These are phyloP conservation scores for Scartelaos histophorus DNA, from an alignment of 2,113 vertebrate genomes.

Conservation along the genomic window DNA sequence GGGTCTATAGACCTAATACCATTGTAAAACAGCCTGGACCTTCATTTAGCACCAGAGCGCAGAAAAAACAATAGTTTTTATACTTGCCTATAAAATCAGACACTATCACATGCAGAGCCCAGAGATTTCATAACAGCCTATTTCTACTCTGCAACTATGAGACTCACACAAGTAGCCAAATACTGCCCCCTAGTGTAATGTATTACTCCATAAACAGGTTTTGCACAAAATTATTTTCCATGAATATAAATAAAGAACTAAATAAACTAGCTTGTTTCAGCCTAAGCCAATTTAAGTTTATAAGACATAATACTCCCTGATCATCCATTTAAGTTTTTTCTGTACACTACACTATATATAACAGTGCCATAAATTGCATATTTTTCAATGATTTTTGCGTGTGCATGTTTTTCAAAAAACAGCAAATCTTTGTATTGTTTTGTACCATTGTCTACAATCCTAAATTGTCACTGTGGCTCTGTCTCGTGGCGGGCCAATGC, in stretches of 20 bases:
- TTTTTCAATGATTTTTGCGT: neutral
- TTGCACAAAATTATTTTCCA: neutral
- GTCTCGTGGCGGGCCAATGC: conserved; percentile 83
- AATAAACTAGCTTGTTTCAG: neutral
- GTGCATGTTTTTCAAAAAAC: neutral
- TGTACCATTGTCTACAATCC: conserved; percentile 5
- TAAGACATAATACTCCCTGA: neutral
- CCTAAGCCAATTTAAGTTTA: neutral
- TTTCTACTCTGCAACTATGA: neutral
- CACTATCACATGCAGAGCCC: conserved; percentile 17
- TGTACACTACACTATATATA: neutral
- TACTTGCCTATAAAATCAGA: conserved; percentile 26
- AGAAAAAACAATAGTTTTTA: conserved; percentile 27
- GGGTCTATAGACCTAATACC: neutral
- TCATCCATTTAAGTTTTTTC: neutral
- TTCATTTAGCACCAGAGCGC: conserved; percentile 7
- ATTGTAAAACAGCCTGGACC: neutral
- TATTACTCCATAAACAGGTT: neutral
- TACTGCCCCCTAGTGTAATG: conserved; percentile 65
- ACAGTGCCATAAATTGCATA: neutral
- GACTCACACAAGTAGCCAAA: conserved; percentile 33
- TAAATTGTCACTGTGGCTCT: conserved; percentile 62
- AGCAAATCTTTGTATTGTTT: neutral
- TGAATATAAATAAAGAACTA: neutral
- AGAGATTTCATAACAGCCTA: conserved; percentile 7